Evolutionary conservation across 2,113 vertebrate genomes (phyloP).

Genomic region (Alces alces): DNA sequence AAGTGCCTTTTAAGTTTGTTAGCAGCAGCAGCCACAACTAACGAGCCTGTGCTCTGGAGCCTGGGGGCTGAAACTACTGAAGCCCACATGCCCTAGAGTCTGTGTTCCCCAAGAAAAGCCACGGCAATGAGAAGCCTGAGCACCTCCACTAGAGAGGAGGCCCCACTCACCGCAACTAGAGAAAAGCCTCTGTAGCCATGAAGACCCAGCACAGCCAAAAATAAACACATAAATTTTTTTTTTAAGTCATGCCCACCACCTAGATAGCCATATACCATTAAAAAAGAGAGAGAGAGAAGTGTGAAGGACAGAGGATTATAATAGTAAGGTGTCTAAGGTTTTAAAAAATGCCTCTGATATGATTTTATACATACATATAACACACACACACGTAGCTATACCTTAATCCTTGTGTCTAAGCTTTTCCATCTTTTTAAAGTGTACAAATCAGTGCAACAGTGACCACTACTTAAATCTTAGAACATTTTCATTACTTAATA

Average conservation of each 20-base stretch:
- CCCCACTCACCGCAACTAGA: neutral
- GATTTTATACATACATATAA: neutral
- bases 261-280: neutral
- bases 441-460: neutral
- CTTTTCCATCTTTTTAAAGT: neutral
- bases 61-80: neutral
- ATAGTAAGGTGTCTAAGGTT: neutral
- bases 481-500: neutral
- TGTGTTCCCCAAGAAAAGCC: neutral
- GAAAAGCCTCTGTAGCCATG: neutral
- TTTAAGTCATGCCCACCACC: neutral
- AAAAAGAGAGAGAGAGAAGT: neutral
- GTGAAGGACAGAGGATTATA: neutral
- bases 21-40: neutral
- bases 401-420: neutral
- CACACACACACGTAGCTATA: neutral
- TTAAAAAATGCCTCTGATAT: neutral
- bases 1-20: neutral
- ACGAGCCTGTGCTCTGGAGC: neutral
- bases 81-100: neutral
- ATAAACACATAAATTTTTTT: neutral
- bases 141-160: neutral
- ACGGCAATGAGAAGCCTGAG: neutral
- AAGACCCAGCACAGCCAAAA: neutral
- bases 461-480: neutral